Evolutionary conservation across 2,113 vertebrate genomes (phyloP).

Genomic region (Notarius quadriscutis): DNA sequence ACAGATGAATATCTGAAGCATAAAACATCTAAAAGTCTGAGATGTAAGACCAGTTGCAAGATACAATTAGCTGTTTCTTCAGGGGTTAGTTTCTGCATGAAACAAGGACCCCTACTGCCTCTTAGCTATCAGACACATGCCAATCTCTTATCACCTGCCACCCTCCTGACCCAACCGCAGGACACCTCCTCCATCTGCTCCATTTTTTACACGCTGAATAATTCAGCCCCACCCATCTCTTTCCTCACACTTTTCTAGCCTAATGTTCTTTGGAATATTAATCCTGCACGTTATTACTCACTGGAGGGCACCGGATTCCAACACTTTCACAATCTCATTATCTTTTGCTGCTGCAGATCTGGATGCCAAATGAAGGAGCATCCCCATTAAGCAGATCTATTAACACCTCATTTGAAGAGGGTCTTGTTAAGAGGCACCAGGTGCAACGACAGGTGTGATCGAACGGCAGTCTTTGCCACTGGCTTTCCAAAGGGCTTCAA

Average conservation of each 20-base stretch:
- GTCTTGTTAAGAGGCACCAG: neutral
- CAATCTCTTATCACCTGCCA: constrained; percentile 36
- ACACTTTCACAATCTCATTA: neutral
- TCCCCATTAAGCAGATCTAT: constrained; percentile 13
- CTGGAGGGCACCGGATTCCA: constrained; percentile 32
- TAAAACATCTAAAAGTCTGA: constrained; percentile 29
- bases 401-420: neutral
- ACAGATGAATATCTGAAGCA: neutral
- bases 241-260: constrained; percentile 29
- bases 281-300: constrained; percentile 47
- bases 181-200: constrained; percentile 45
- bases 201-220: constrained; percentile 45
- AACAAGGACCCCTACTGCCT: neutral
- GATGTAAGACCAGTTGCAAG: neutral
- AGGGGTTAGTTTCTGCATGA: neutral
- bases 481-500: neutral
- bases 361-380: constrained; percentile 19
- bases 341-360: constrained; percentile 1
- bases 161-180: constrained; percentile 32
- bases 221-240: constrained; percentile 44
- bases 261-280: constrained; percentile 50
- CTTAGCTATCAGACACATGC: neutral
- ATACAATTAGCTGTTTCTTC: neutral
- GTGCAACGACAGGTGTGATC: constrained; percentile 7
- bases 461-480: neutral